Evolutionary conservation across 2,113 vertebrate genomes (phyloP).

Genomic region (Nannobrachium achirus): DNA sequence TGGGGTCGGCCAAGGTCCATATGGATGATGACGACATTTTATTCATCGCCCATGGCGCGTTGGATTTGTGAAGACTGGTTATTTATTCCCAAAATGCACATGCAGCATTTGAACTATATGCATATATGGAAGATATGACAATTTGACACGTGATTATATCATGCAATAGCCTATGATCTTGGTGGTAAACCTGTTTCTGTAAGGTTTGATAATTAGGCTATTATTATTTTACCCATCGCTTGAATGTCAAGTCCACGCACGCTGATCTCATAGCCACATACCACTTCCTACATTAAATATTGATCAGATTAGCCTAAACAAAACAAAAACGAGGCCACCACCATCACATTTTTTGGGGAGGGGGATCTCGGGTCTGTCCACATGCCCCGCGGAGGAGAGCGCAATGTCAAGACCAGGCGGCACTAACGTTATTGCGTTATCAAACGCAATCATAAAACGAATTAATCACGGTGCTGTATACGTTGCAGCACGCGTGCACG

Average conservation of each 20-base stretch:
- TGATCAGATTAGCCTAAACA: constrained; percentile 81
- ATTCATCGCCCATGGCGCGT: too few species aligned
- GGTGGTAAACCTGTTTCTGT: too few species aligned
- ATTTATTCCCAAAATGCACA: not conserved
- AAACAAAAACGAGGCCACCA: constrained; percentile 43
- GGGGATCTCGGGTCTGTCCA: constrained; percentile 85
- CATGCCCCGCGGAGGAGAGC: constrained; percentile 85
- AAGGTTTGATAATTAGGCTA: too few species aligned
- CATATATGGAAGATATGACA: not conserved
- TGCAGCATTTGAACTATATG: not conserved
- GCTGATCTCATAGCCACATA: not conserved
- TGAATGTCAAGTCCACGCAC: not conserved
- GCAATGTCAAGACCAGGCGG: constrained; percentile 88
- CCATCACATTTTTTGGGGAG: constrained; percentile 76
- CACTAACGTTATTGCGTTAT: constrained; percentile 96
- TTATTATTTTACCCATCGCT: too few species aligned
- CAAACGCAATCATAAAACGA: constrained; percentile 93
- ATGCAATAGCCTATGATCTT: too few species aligned
- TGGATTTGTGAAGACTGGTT: not conserved
- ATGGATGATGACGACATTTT: too few species aligned
- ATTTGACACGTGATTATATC: constrained; percentile 1
- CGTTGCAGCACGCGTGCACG: constrained; percentile 80
- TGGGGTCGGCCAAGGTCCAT: too few species aligned
- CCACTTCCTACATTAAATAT: constrained; percentile 89
- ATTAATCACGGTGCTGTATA: constrained; percentile 96